Evolutionary conservation across 64 coral and sea anemone species (phyloP).

Genomic region (Trachythela sp.): DNA sequence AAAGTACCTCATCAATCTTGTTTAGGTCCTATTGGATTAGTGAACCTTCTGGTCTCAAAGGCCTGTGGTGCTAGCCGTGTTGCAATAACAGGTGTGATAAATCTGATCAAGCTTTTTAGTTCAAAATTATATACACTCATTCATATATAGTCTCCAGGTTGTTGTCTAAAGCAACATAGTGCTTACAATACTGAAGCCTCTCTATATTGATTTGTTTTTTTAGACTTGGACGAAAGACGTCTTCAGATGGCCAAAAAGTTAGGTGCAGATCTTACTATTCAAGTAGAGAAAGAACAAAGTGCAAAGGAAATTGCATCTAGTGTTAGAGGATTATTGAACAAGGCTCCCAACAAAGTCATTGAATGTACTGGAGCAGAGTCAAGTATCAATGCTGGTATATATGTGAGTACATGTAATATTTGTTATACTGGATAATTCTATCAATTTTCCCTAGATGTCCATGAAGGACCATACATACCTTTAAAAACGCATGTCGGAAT

Average conservation of each 20-base stretch:
- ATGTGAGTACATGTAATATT: slow-evolving; percentile 38
- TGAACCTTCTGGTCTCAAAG: slow-evolving; percentile 83
- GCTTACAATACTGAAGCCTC: too few species aligned
- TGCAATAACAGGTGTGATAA: slow-evolving; percentile 73
- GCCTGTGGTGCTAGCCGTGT: slow-evolving; percentile 82
- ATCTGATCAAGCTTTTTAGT: too few species aligned
- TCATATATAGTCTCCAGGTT: background rate
- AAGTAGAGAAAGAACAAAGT: slow-evolving; percentile 47
- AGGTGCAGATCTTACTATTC: slow-evolving; percentile 60
- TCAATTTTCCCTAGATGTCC: too few species aligned
- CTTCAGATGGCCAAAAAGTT: slow-evolving; percentile 61
- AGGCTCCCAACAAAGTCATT: slow-evolving; percentile 49
- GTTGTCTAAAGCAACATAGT: too few species aligned
- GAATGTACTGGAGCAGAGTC: slow-evolving; percentile 71
- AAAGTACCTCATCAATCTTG: background rate
- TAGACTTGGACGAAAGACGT: slow-evolving; percentile 60
- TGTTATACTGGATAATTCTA: too few species aligned
- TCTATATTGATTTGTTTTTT: too few species aligned
- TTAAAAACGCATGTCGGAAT: too few species aligned
- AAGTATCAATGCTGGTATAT: slow-evolving; percentile 58
- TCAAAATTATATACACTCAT: too few species aligned
- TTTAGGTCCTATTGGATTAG: slow-evolving; percentile 86
- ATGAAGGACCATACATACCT: too few species aligned
- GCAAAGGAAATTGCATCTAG: slow-evolving; percentile 38
- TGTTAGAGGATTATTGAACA: slow-evolving; percentile 29